Percentiles rank a stretch among this genome's conserved stretches.
These are phyloP conservation scores for Portevinia maculata DNA, from an alignment of 2,888 invertebrate genomes.

Conservation along the genomic window DNA sequence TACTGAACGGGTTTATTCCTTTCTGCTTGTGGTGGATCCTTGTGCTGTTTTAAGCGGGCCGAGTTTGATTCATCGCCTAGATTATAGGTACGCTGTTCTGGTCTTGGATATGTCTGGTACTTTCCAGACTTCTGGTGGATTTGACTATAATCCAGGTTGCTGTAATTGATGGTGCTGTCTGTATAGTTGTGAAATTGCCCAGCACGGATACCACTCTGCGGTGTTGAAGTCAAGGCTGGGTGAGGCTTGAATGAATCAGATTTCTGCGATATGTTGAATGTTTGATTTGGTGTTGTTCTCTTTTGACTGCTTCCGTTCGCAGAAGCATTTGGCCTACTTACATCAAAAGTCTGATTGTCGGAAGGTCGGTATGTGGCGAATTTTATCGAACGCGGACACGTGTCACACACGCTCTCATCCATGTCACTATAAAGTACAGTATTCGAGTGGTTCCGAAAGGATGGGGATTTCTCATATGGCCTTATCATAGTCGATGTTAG, in stretches of 20 bases:
- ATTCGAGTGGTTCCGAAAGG: not conserved
- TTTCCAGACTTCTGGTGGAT: not conserved
- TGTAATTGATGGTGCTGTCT: conserved; percentile 66
- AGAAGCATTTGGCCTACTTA: not conserved
- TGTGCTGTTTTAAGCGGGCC: no score
- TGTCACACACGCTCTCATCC: not conserved
- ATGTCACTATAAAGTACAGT: not conserved
- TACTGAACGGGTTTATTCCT: not conserved
- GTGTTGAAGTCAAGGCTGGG: conserved; percentile 72
- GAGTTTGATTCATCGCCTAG: not conserved
- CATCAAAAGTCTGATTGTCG: not conserved
- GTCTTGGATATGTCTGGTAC: not conserved
- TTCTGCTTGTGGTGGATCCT: no score
- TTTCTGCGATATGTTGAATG: not conserved
- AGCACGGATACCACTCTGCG: conserved; percentile 5
- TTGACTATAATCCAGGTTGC: conserved; percentile 51
- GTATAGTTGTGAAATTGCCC: conserved; percentile 72
- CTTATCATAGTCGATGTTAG: conserved; percentile 1
- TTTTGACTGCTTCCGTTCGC: not conserved
- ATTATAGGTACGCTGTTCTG: not conserved
- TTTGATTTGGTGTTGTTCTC: not conserved
- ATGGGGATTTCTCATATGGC: no score
- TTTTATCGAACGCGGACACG: not conserved
- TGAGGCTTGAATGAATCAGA: conserved; percentile 36
- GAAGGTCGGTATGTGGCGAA: not conserved